Evolutionary conservation across 2,888 invertebrate species (phyloP), one percentile per base, ranked within the genome.

Genomic region (Ophonus ardosiacus): DNA sequence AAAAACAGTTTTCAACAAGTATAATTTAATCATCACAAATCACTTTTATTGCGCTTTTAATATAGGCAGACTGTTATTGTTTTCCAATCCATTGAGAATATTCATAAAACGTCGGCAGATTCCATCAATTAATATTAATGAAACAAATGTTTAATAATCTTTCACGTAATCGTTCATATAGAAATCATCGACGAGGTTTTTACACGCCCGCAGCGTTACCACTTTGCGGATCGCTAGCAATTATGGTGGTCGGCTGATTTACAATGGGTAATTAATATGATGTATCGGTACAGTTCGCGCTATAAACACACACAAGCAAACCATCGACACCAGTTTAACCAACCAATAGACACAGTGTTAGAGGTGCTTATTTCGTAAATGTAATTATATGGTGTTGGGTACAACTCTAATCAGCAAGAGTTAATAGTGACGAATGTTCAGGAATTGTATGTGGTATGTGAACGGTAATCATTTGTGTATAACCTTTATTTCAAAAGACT

Each of bases 221-320:
- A 68, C 68, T 13, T 68, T 61, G 61, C 59, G 80, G 17, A 80
- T 80, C 80, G 65, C 57, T 21, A 21, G 21, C 81, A 81, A 81
- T 81, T 63, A 81, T 65, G 63, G 81, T 40, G 63, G 51, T 40
- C 81, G 81, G 43, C 10, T 81, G 81, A 81, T 81, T 81, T 81
- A 63, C 81, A 51, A 63, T 43, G 43, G 3, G 81, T 63, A 81
- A 81, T 81, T 81, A 81, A 81, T 81, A 63, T 81, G 81, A 81
- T 81, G 81, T 81, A 81, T 81, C 63, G 81, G 81, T 81, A 81
- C 51, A 81, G 61, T 81, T 63, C 18, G 8, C 17, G 24, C 43
- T 51, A 63, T 38, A 81, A 81, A 63, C 71, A 43, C 81, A 65
- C 21, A 79, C 24, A 59, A 21, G 8, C 24, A 63, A 13, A 18